Evolutionary conservation across 2,888 invertebrate species (phyloP).

Genomic region (Epinotia brunnichana): DNA sequence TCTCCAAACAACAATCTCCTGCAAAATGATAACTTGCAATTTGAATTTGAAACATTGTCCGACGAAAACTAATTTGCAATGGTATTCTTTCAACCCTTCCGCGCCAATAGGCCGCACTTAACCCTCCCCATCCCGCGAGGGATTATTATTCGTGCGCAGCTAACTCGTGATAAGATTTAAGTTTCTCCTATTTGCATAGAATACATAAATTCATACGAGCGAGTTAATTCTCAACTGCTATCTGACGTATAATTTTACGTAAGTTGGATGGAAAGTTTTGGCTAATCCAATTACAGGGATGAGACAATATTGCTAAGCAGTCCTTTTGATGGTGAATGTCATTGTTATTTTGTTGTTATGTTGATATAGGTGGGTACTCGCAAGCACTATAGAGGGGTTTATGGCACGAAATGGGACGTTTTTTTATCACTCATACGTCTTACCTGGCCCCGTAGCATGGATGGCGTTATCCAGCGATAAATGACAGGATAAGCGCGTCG

Average conservation of each 20-base stretch:
- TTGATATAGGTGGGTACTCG: not conserved
- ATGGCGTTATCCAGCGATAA: no score
- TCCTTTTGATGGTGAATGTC: constrained; percentile 17
- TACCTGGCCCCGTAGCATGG: no score
- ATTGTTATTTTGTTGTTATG: constrained; percentile 6
- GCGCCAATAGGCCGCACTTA: constrained; percentile 30
- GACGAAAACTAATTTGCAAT: constrained; percentile 19
- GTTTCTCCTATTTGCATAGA: constrained; percentile 62
- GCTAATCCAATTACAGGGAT: constrained; percentile 42
- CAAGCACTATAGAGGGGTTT: not conserved
- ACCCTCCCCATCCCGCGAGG: constrained; percentile 39
- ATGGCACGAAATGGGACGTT: not conserved
- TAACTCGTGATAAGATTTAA: constrained; percentile 61
- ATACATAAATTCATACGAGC: constrained; percentile 56
- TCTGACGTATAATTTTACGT: constrained; percentile 47
- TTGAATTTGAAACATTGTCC: not conserved
- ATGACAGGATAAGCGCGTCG: no score
- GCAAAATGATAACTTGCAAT: not conserved
- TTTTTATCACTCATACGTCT: no score
- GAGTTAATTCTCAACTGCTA: constrained; percentile 47
- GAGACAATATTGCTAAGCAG: constrained; percentile 33
- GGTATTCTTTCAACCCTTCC: constrained; percentile 31
- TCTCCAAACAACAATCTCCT: not conserved
- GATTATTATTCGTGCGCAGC: constrained; percentile 57
- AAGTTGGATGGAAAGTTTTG: constrained; percentile 39